These are phyloP conservation scores for Sebastes paucispinis DNA, from an alignment of 2,797 vertebrate species.

Conservation along the genomic window DNA sequence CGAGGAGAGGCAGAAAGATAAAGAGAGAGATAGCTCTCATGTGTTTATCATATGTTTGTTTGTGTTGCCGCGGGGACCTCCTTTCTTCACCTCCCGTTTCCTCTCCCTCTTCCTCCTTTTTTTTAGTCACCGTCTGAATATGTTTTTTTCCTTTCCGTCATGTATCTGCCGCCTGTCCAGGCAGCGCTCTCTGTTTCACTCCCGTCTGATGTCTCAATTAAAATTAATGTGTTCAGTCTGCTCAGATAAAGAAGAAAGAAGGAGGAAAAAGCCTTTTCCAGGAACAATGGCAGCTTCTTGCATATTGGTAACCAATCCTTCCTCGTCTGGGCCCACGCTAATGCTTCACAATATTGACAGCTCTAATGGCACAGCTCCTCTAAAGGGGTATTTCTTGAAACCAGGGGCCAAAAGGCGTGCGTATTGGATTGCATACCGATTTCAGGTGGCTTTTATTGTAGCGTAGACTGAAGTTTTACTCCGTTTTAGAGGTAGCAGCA, in stretches of 20 bases:
- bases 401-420: slow-evolving; percentile 6
- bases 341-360: slow-evolving; percentile 68
- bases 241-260: slow-evolving; percentile 69
- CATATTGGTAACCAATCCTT: slow-evolving; percentile 66
- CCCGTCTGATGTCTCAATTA: slow-evolving; percentile 76
- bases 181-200: slow-evolving; percentile 58
- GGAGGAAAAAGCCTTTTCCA: slow-evolving; percentile 55
- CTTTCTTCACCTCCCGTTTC: slow-evolving; percentile 44
- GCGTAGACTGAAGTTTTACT: slow-evolving; percentile 13
- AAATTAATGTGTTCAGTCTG: slow-evolving; percentile 75
- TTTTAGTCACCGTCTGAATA: slow-evolving; percentile 38
- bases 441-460: slow-evolving; percentile 43
- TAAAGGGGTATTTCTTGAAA: slow-evolving; percentile 16
- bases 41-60: slow-evolving; percentile 77
- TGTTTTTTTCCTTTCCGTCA: slow-evolving; percentile 38
- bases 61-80: slow-evolving; percentile 68
- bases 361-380: slow-evolving; percentile 52
- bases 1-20: slow-evolving; percentile 48
- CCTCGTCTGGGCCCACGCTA: slow-evolving; percentile 48
- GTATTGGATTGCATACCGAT: slow-evolving; percentile 28
- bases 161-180: slow-evolving; percentile 68
- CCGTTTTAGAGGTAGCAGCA: neutral
- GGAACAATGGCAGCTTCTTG: slow-evolving; percentile 65
- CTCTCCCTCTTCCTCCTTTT: slow-evolving; percentile 17
- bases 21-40: slow-evolving; percentile 65